Conservation (phyloP, 2,797 vertebrate genomes). For the Pangasius mekongensis region DNA sequence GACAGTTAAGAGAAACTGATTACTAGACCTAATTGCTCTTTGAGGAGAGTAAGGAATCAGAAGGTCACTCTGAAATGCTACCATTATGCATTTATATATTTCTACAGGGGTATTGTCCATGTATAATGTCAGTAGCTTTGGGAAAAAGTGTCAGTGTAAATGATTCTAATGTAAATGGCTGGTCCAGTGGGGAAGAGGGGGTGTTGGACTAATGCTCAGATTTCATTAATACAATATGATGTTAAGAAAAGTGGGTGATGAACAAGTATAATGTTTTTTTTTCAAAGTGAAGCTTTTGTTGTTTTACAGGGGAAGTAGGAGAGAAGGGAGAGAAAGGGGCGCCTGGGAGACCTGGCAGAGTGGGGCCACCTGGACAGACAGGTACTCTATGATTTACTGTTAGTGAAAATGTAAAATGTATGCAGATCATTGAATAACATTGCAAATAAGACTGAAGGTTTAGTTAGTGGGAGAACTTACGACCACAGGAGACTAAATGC, state of each 20-base stretch:
- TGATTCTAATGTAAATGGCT: constrained; percentile 18
- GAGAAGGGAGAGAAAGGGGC: constrained; percentile 92
- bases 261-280: background rate
- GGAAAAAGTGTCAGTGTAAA: constrained; percentile 15
- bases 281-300: constrained; percentile 1
- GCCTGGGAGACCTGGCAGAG: constrained; percentile 90
- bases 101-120: background rate
- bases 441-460: background rate
- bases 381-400: constrained; percentile 71
- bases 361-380: constrained; percentile 89
- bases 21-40: too few species aligned
- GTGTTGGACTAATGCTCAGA: background rate
- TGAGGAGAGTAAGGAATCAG: too few species aligned
- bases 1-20: too few species aligned
- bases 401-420: constrained; percentile 2
- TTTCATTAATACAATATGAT: background rate
- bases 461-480: background rate
- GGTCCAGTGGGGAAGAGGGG: background rate
- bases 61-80: background rate
- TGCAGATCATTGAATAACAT: background rate
- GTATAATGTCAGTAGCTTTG: background rate
- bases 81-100: background rate
- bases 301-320: constrained; percentile 85
- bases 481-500: background rate
- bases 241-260: background rate